Conservation (phyloP, 1,140 invertebrate genomes). For the Brachystomella parvula region DNA sequence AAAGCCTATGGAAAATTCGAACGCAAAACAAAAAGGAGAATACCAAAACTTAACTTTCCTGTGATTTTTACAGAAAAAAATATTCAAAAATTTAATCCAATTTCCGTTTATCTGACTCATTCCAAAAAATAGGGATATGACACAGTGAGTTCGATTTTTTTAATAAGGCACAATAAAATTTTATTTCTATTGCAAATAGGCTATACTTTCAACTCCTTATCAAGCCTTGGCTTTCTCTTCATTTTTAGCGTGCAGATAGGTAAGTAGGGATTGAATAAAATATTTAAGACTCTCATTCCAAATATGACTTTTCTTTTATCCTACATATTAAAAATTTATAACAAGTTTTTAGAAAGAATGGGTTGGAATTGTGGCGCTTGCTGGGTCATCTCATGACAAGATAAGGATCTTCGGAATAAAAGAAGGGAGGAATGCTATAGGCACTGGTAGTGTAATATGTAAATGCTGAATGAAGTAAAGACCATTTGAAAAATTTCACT, state of each 20-base stretch:
- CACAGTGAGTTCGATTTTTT: too few species aligned
- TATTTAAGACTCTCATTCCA: not conserved
- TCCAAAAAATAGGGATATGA: too few species aligned
- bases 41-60: too few species aligned
- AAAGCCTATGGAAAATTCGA: too few species aligned
- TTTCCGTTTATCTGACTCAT: too few species aligned
- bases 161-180: conserved; percentile 2
- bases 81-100: not conserved
- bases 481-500: not conserved
- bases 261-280: too few species aligned
- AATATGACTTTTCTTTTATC: not conserved
- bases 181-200: not conserved
- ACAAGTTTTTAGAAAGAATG: too few species aligned
- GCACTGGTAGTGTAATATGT: too few species aligned
- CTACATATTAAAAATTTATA: too few species aligned
- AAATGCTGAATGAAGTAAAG: not conserved
- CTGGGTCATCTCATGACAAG: conserved; percentile 8
- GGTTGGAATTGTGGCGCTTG: too few species aligned
- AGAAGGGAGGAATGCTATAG: too few species aligned
- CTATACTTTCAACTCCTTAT: not conserved
- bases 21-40: not conserved
- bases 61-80: not conserved
- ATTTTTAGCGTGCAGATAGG: not conserved
- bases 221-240: not conserved
- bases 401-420: not conserved